These are phyloP conservation scores for Zosterops hypoxanthus DNA, from an alignment of 2,113 vertebrate genomes.

Conservation along the genomic window DNA sequence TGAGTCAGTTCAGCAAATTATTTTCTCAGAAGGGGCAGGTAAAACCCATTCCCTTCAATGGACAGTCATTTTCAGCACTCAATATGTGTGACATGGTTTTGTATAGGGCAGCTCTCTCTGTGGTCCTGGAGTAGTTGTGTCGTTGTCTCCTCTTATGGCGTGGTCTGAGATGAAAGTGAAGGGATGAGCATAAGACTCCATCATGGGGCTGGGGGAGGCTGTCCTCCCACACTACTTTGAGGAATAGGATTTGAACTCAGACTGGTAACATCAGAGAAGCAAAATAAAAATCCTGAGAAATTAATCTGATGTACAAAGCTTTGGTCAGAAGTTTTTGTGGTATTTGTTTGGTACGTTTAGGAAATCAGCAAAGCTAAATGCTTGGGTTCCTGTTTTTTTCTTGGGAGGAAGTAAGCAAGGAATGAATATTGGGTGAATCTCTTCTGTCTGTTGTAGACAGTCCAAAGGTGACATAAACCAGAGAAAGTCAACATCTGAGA, in stretches of 20 bases:
- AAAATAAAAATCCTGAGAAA: neutral
- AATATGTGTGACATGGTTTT: neutral
- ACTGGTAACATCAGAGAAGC: neutral
- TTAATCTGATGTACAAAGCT: neutral
- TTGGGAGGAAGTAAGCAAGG: neutral
- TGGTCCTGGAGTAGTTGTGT: neutral
- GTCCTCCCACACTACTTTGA: neutral
- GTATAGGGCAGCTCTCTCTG: neutral
- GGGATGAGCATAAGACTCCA: neutral
- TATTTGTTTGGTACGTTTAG: neutral
- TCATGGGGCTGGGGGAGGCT: neutral
- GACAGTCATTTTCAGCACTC: neutral
- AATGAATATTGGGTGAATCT: neutral
- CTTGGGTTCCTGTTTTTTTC: neutral
- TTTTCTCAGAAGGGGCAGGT: neutral
- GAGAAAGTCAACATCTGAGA: neutral
- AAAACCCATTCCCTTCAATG: neutral
- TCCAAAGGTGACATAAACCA: neutral
- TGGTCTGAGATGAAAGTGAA: neutral
- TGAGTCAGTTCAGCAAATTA: rapidly evolving
- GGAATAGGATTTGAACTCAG: neutral
- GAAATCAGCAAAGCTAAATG: neutral
- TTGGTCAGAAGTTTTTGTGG: neutral
- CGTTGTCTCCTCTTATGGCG: neutral
- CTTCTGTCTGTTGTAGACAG: neutral